Evolutionary conservation across 1,140 invertebrate species (phyloP), one percentile per base, ranked within the genome.

Genomic region (Heliconius eleuchia): DNA sequence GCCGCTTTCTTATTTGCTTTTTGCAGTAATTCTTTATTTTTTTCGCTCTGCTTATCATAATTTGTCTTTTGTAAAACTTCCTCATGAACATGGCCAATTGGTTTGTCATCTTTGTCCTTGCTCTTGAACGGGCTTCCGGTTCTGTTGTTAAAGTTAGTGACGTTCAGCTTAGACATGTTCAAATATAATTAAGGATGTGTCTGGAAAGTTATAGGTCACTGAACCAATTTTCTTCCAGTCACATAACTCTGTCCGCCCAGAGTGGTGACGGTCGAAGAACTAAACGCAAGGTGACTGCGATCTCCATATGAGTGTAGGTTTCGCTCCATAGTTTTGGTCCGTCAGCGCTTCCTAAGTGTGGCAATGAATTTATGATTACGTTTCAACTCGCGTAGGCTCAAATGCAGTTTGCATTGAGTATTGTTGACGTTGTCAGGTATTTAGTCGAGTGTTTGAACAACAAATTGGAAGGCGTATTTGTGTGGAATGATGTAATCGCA

Each of bases 251-350:
- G 88, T 85, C 88, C 88, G 84, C 84, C 81, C 88, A 34, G 86
- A 23, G 74, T 87, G 89, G 81, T 88, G 88, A 82, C 88, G 82
- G 39, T 85, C 76, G 76, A 84, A 82, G 81, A 74, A 94, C 92
- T 94, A 89, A 90, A 84, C 82, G 79, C 85, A 85, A 79, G 73
- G 84, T 85, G 85, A 86, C 79, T 84, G 71, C 74, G 86, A 86
- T 87, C 83, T 78, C 85, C 87, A 84, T 84, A 81, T 91, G 85
- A 87, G 88, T 91, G 90, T 91, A 88, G 92, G 92, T 88, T 92
- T 92, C 91, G 92, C 89, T 93, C 93, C 93, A 88, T 93, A 93
- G 74, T 93, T 94, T 93, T 94, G 89, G 92, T 81, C 82, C 76
- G 89, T 85, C 81, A 84, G 82, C 82, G 90, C 90, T 93, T 93